These are phyloP conservation scores for Coreius guichenoti DNA, from an alignment of 2,797 vertebrate species.

Conservation along the genomic window DNA sequence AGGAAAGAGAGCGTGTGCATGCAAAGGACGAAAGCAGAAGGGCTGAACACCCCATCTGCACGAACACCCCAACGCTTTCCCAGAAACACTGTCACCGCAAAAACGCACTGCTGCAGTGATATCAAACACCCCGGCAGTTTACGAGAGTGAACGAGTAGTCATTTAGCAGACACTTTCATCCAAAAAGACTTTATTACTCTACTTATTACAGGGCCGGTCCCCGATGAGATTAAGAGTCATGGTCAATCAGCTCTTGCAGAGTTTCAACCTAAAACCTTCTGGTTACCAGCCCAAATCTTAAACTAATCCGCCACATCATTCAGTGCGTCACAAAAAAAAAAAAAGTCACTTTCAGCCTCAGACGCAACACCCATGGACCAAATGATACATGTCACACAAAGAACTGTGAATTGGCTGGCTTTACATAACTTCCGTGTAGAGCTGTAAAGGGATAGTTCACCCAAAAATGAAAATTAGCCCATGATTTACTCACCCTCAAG, in stretches of 20 bases:
- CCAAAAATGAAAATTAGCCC: too few relatives aligned
- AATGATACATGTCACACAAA: neutral
- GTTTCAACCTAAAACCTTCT: neutral
- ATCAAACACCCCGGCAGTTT: slow-evolving; percentile 22
- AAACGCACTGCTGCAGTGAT: neutral
- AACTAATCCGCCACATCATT: neutral
- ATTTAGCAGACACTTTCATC: neutral
- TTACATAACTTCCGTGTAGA: too few relatives aligned
- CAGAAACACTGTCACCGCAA: slow-evolving; percentile 36
- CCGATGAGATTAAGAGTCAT: neutral
- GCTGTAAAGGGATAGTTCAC: too few relatives aligned
- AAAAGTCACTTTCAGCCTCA: neutral
- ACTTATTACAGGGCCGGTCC: neutral
- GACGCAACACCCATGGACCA: neutral
- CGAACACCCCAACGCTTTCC: neutral
- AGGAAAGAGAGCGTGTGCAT: slow-evolving; percentile 13
- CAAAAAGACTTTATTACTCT: neutral
- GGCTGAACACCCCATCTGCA: slow-evolving; percentile 16
- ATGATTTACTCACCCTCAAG: too few relatives aligned
- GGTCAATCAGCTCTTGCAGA: neutral
- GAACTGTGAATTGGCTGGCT: neutral
- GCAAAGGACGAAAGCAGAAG: slow-evolving; percentile 10
- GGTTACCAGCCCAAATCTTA: neutral
- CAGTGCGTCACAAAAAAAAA: neutral
- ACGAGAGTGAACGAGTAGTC: neutral